Conservation (phyloP, 2,797 vertebrate genomes). For the Danio aesculapii region DNA sequence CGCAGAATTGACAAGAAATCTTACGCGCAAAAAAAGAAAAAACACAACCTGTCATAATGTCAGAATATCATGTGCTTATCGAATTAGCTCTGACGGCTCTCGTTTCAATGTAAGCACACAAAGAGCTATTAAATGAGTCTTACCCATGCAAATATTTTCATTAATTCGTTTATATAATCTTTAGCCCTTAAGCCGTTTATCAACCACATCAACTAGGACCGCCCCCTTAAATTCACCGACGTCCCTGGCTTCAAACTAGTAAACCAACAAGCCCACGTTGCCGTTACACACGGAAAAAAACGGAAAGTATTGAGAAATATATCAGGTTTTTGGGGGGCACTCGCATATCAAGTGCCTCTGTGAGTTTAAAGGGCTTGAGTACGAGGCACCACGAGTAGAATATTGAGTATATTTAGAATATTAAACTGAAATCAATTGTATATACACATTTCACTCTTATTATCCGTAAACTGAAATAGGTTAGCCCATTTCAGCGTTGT, state of each 20-base stretch:
- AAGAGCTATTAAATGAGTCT: background rate
- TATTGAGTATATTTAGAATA: background rate
- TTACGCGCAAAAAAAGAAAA: background rate
- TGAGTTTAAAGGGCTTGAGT: background rate
- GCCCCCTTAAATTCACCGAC: constrained; percentile 49
- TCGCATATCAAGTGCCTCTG: background rate
- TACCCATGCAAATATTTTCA: constrained; percentile 33
- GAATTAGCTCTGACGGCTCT: background rate
- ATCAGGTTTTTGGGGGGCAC: background rate
- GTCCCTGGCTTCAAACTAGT: constrained; percentile 41
- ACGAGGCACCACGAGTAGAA: background rate
- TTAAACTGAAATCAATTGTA: background rate
- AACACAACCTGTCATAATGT: background rate
- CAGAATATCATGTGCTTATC: background rate
- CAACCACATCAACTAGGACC: constrained; percentile 53
- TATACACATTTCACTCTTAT: background rate
- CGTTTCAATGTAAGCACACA: background rate
- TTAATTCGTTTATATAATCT: constrained; percentile 71
- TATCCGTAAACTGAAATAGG: background rate
- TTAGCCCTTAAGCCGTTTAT: constrained; percentile 69
- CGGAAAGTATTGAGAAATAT: background rate
- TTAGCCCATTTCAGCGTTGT: background rate
- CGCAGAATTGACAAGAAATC: constrained; percentile 50
- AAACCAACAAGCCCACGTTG: constrained; percentile 48
- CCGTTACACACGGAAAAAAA: constrained; percentile 14